phyloP scores from a whole-genome alignment of 2,113 vertebrate genomes.

The Haliaeetus leucogaster region DNA sequence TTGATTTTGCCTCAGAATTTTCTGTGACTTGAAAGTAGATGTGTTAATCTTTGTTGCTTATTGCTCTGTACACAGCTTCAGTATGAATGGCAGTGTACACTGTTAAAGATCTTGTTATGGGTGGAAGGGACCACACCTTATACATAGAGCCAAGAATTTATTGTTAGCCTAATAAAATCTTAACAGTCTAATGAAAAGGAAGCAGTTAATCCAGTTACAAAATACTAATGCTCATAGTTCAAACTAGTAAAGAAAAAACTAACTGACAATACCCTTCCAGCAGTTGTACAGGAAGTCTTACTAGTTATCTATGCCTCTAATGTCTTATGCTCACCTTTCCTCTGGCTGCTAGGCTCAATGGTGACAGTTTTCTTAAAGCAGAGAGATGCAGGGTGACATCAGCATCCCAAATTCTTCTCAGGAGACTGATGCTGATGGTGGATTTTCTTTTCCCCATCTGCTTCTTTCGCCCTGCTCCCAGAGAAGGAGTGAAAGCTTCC shows the following conservation, averaged over 20 bases:
- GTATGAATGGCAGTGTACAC: not conserved
- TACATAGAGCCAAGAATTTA: not conserved
- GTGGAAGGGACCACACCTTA: not conserved
- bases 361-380: not conserved
- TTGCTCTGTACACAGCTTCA: not conserved
- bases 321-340: fast-evolving
- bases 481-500: not conserved
- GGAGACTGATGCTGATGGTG: not conserved
- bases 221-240: not conserved
- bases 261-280: not conserved
- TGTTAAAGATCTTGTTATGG: not conserved
- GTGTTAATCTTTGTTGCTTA: not conserved
- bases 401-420: not conserved
- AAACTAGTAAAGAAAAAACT: not conserved
- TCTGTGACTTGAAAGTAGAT: not conserved
- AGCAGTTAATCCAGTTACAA: not conserved
- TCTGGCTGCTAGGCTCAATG: not conserved
- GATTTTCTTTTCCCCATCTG: not conserved
- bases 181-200: not conserved
- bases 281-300: not conserved
- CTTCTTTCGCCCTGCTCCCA: not conserved
- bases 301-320: not conserved
- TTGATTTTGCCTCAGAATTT: not conserved
- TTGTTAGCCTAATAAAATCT: not conserved
- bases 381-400: no score